Conservation (phyloP, 1,140 invertebrate species). For the Armadillidium nasatum region DNA sequence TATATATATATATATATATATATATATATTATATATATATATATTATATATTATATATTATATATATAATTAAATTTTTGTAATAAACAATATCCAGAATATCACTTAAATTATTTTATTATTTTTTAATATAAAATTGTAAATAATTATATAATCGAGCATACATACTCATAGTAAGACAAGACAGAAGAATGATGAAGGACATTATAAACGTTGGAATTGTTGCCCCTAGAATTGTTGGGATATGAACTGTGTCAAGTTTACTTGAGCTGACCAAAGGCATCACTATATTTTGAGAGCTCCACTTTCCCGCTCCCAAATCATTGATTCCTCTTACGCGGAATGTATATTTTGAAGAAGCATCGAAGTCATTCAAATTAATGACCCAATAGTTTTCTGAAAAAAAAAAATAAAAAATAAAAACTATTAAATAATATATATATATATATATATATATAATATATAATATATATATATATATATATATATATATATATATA, state of each 20-base stretch:
- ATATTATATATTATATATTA: too few species aligned
- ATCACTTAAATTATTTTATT: too few species aligned
- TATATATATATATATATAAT: too few species aligned
- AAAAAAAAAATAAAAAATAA: too few species aligned
- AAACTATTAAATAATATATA: too few species aligned
- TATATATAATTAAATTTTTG: too few species aligned
- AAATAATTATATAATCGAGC: neutral
- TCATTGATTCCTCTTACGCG: slow-evolving; percentile 70
- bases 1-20: too few species aligned
- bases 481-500: slow-evolving; percentile 19
- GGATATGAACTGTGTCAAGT: slow-evolving; percentile 56
- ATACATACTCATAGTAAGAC: slow-evolving; percentile 54
- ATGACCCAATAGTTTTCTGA: neutral
- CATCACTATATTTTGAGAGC: slow-evolving; percentile 60
- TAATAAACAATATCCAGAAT: too few species aligned
- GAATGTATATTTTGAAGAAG: slow-evolving; percentile 61
- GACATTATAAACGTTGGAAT: slow-evolving; percentile 40
- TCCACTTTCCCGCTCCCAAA: slow-evolving; percentile 70
- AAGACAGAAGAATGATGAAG: slow-evolving; percentile 35
- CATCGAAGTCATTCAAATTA: slow-evolving; percentile 54
- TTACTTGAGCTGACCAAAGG: slow-evolving; percentile 56
- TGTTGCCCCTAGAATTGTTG: slow-evolving; percentile 58
- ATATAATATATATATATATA: neutral
- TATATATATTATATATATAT: too few species aligned
- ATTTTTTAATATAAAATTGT: neutral